A percentile compares a stretch with the other conserved stretches of the same genome.
Evolutionary conservation across 2,797 vertebrate genomes (phyloP).

Genomic region (Sorex maritimensis): DNA sequence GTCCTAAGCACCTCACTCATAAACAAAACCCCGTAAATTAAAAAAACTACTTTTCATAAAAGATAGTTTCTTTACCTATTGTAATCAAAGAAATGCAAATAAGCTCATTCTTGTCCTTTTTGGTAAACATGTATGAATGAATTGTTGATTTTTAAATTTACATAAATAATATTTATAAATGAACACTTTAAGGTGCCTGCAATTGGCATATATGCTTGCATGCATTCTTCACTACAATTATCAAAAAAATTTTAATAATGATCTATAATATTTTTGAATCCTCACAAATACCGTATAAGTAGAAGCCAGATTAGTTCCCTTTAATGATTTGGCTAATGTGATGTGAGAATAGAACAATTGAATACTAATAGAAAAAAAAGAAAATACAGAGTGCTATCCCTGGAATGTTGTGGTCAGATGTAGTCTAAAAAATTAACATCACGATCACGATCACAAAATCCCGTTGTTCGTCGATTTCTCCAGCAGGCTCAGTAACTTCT

Average conservation of each 20-base stretch:
- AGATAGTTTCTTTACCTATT: not conserved
- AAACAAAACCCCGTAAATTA: no score
- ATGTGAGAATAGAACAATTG: not conserved
- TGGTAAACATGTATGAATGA: not conserved
- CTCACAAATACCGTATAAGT: not conserved
- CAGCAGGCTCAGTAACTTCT: no score
- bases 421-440: constrained; percentile 30
- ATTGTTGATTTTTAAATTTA: constrained; percentile 27
- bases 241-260: not conserved
- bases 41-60: constrained; percentile 2
- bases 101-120: not conserved
- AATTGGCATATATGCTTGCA: not conserved
- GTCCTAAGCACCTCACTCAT: no score
- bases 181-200: not conserved
- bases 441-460: not conserved
- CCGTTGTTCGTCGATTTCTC: no score
- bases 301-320: not conserved
- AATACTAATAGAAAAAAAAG: not conserved
- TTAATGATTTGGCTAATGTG: not conserved
- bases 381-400: not conserved
- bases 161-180: constrained; percentile 4
- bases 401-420: not conserved
- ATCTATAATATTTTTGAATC: not conserved
- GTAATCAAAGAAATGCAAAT: constrained; percentile 35
- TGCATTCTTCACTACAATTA: constrained; percentile 18